These are phyloP conservation scores for Drosophila pseudoananassae DNA, from an alignment of 1,140 invertebrate species.

Conservation along the genomic window DNA sequence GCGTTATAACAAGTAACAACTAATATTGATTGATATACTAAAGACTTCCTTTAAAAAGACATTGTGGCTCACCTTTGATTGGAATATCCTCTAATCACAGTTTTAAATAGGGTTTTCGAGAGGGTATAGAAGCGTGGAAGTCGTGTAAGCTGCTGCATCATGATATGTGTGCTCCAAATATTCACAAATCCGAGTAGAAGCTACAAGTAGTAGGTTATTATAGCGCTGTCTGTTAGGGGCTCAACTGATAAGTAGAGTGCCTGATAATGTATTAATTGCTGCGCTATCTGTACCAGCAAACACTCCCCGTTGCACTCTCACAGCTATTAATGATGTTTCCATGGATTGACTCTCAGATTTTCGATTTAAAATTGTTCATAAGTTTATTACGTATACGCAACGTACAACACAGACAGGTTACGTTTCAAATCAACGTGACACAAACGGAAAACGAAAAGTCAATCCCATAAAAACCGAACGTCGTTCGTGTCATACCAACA, in stretches of 20 bases:
- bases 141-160: conserved; percentile 4
- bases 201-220: conserved; percentile 6
- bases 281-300: neutral
- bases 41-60: neutral
- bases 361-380: neutral
- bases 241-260: conserved; percentile 21
- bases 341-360: neutral
- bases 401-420: neutral
- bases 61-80: conserved; percentile 15
- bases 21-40: neutral
- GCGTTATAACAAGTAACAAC: neutral
- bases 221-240: conserved; percentile 19
- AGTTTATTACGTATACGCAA: conserved; percentile 46
- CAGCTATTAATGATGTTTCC: neutral
- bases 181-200: conserved; percentile 10
- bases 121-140: neutral
- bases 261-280: conserved; percentile 9
- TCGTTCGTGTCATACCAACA: too few species aligned
- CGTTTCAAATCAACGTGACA: neutral
- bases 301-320: neutral
- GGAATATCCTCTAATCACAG: neutral
- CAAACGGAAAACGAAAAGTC: neutral
- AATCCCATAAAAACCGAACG: too few species aligned
- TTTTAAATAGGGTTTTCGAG: neutral
- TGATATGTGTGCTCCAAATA: conserved; percentile 15